Conservation (phyloP, 2,888 invertebrate genomes). For the Lochmaea capreae region DNA sequence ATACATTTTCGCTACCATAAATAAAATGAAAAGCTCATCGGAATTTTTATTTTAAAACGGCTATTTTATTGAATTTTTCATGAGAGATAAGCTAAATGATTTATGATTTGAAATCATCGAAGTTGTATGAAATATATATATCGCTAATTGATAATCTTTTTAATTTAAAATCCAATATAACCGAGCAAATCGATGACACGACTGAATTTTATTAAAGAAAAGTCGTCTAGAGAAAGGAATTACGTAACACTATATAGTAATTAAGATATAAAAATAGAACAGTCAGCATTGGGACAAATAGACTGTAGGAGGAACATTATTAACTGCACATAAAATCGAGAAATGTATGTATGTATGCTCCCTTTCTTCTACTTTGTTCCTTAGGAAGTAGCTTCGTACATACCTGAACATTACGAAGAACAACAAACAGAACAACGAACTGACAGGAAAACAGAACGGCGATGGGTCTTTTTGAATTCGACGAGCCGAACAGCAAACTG, state of each 20-base stretch:
- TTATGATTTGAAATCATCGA: conserved; percentile 5
- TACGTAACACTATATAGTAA: not conserved
- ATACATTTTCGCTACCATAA: not conserved
- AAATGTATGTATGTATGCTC: too few species aligned
- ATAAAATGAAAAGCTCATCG: conserved; percentile 10
- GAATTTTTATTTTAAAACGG: conserved; percentile 2
- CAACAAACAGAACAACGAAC: too few species aligned
- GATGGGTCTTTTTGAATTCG: too few species aligned
- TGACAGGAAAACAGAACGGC: too few species aligned
- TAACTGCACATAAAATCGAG: too few species aligned
- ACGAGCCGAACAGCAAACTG: too few species aligned
- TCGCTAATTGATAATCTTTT: conserved; percentile 8
- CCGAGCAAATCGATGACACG: not conserved
- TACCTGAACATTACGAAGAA: too few species aligned
- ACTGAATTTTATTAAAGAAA: not conserved
- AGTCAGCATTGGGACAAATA: too few species aligned
- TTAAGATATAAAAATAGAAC: too few species aligned
- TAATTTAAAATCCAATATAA: conserved; percentile 2
- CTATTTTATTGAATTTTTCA: conserved; percentile 9
- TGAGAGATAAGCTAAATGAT: conserved; percentile 9
- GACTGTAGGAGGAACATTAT: too few species aligned
- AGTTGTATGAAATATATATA: not conserved
- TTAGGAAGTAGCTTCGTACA: too few species aligned
- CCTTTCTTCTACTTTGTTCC: too few species aligned
- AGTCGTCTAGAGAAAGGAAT: not conserved